These are phyloP conservation scores for Calosoma granatense DNA, from an alignment of 1,140 invertebrate species.

Conservation along the genomic window DNA sequence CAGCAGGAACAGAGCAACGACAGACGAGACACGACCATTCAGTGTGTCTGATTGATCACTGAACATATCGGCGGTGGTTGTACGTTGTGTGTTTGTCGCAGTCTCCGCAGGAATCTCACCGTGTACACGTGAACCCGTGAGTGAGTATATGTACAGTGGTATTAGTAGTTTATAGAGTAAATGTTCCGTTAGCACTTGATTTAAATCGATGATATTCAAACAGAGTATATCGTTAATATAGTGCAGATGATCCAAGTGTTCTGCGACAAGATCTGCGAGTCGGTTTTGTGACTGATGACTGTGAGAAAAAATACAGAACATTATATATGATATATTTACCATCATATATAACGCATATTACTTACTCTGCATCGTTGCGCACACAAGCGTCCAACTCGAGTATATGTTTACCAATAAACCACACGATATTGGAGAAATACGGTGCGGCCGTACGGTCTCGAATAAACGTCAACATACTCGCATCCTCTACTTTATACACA, in stretches of 20 bases:
- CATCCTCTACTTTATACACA: constrained; percentile 91
- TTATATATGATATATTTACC: not conserved
- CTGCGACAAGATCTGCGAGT: constrained; percentile 88
- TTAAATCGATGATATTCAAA: constrained; percentile 84
- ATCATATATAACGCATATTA: constrained; percentile 20
- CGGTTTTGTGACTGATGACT: constrained; percentile 86
- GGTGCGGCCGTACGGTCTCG: constrained; percentile 90
- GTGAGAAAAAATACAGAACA: constrained; percentile 30
- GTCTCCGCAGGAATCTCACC: not conserved
- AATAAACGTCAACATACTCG: constrained; percentile 93
- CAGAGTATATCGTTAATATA: constrained; percentile 96
- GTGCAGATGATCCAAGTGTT: constrained; percentile 95
- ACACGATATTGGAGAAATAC: constrained; percentile 98
- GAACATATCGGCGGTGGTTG: not conserved
- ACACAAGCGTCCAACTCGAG: constrained; percentile 93
- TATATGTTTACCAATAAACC: constrained; percentile 98
- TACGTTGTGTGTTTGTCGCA: not conserved
- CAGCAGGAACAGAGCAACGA: constrained; percentile 83
- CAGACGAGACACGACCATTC: constrained; percentile 66
- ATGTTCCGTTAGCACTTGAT: constrained; percentile 93
- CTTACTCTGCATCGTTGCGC: constrained; percentile 88
- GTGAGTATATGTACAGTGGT: constrained; percentile 89
- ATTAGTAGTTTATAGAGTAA: constrained; percentile 86
- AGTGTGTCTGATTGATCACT: constrained; percentile 20
- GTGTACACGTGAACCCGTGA: constrained; percentile 39